Evolutionary conservation across 2,797 vertebrate genomes (phyloP), one percentile per base, ranked within the genome.

Genomic region (Apogon hyalosoma): DNA sequence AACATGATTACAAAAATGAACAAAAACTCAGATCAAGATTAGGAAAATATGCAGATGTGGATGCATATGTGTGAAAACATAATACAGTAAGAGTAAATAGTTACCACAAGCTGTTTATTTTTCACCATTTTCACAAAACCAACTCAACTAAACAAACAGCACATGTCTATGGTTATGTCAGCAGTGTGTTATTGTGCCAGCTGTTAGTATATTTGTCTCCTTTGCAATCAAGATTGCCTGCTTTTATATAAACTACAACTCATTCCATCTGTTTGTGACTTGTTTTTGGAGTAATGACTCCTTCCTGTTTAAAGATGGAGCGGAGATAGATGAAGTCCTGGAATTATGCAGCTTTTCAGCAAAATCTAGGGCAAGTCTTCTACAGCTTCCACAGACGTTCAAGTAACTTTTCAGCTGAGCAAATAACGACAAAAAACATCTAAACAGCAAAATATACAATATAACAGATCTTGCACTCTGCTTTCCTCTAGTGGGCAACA

Each of bases 291-390:
- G 28, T 90, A 90, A 93, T 80, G 72, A 74, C 60, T 79, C 21
- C 59, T 92, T 94, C 92, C 92, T 92, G 92, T 94, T 93, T 91
- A 83, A 68, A 90, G 80, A 90, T 87, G 63, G 42, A 31, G 60
- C 12, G 19, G 6, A 74, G 87, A 86, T 87, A 83, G 64, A 86
- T 86, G 81, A 63, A 77, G 73, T 79, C 66, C 55, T 67, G 56
- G 63, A 79, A 61, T 63, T 21, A 77, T 82, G 56, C 18, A 71
- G 38, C 61, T 54, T 68, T 80, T 69, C 47, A 80, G 53, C 70
- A 69, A 75, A 69, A 66, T 79, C 55, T 60, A 36, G 6, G 50
- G 11, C 18, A 79, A 81, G 77, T 38, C 48, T 68, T 47, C 64
- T 79, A 41, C 45, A 62, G 59, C 46, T 49, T 33, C 53, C 6